phyloP scores from a whole-genome alignment of 2,888 invertebrate genomes.

The Drosophila neonasuta region DNA sequence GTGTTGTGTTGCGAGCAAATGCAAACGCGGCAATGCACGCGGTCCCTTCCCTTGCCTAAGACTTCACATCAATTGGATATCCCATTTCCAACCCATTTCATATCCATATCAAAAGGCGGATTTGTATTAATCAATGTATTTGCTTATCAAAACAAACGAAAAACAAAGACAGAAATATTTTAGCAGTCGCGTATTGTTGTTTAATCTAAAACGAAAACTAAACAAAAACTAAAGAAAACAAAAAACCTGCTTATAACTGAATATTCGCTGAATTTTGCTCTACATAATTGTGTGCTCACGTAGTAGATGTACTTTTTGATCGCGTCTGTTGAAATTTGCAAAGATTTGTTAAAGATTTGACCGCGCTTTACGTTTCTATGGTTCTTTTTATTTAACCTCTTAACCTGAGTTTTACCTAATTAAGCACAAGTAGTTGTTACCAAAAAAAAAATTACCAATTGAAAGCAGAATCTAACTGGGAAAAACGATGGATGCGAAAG shows the following conservation, averaged over 20 bases:
- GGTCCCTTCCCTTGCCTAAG: conserved; percentile 23
- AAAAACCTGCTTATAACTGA: conserved; percentile 26
- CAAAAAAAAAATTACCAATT: conserved; percentile 33
- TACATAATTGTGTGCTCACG: conserved; percentile 23
- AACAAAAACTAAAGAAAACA: conserved; percentile 1
- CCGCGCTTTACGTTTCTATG: conserved; percentile 15
- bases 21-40: conserved; percentile 9
- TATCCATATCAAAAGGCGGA: conserved; percentile 1
- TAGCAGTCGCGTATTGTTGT: conserved; percentile 69
- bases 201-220: conserved; percentile 37
- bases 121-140: conserved; percentile 24
- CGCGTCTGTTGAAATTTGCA: conserved; percentile 28
- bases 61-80: conserved; percentile 24
- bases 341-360: conserved; percentile 40
- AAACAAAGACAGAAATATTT: conserved; percentile 29
- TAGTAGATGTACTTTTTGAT: conserved; percentile 18
- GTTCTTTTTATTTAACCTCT: conserved; percentile 32
- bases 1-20: conserved; percentile 53
- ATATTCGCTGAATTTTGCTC: conserved; percentile 57
- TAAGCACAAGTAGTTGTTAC: conserved; percentile 70
- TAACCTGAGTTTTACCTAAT: conserved; percentile 50
- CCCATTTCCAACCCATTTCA: background rate
- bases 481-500: conserved; percentile 30
- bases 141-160: conserved; percentile 32
- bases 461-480: conserved; percentile 29